phyloP scores from a whole-genome alignment of 2,113 vertebrate species.

The Cavia porcellus region DNA sequence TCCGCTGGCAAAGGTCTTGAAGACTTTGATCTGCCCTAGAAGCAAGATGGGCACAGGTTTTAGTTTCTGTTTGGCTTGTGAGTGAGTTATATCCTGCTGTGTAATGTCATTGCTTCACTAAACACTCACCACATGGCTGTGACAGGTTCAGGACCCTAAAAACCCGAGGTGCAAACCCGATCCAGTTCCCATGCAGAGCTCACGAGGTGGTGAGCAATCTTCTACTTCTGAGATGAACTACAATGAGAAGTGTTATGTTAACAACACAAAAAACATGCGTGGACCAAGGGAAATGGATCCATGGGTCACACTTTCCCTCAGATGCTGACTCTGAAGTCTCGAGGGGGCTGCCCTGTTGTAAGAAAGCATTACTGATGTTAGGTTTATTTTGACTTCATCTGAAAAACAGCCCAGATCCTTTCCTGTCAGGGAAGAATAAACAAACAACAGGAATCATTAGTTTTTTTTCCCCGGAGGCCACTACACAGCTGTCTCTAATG shows the following conservation, averaged over 20 bases:
- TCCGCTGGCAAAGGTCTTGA: neutral
- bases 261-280: neutral
- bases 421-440: slow-evolving; percentile 38
- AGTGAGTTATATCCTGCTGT: neutral
- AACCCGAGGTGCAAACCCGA: neutral
- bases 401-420: slow-evolving; percentile 55
- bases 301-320: neutral
- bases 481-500: neutral
- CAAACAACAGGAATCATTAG: slow-evolving; percentile 30
- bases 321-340: neutral
- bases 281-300: neutral
- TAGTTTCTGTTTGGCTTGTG: slow-evolving; percentile 19
- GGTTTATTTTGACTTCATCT: slow-evolving; percentile 54
- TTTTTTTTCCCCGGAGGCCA: neutral
- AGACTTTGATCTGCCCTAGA: neutral
- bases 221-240: neutral
- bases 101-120: neutral
- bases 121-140: neutral
- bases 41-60: neutral
- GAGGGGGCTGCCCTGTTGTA: neutral
- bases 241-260: neutral
- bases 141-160: neutral
- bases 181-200: neutral
- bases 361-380: slow-evolving; percentile 40
- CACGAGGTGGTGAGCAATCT: neutral